Base-by-base conservation (phyloP, 2,888 invertebrate genomes). In the Hofmannophila pseudospretella region DNA sequence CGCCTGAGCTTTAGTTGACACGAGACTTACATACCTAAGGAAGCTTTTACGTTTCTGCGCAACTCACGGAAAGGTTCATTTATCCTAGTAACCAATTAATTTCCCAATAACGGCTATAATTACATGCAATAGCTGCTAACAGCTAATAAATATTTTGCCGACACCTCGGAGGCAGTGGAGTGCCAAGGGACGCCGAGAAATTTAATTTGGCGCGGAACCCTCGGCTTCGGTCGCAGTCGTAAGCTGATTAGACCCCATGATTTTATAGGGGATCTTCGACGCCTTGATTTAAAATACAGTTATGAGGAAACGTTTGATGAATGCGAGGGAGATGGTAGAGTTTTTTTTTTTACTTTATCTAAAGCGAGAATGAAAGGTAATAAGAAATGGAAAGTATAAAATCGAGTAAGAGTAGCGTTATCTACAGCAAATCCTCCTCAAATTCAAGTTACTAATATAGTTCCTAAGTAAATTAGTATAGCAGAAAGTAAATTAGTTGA, bases 141-240 rank as follows among this genome's bases (percentile, higher is more conserved):
- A 35, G 37, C 43, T 35, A 37, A 39, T 43, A 40, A 42, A 43
- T 40, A 43, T 40, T 35, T 39, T 32, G 11, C 34, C 34, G 28
- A 12, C 27, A 27, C 27, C 11, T 11, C 10, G 5, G 11, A 25
- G 27, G 27, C 10, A 11, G 2, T 27, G 27, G 27, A 27, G 27
- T 11, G 27, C 27, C 27, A 11, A 30, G 9, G 7, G 30, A 3
- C 30, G 30, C 2, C 2, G 16, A 12, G 22, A 42, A 41, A 44
- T 44, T 41, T 39, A 41, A 44, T 44, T 44, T 44, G n/a, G 16
- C 9, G 23, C 8, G 20, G 19, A 13, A 30, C 27, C 36, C 36
- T 25, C 34, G 12, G 22, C 36, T 34, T 25, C 34, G 12, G 22
- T 32, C 34, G 25, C 7, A n/a, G 12, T 11, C 29, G 36, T 38